phyloP scores from a whole-genome alignment of 2,888 invertebrate species.

The Aleiodes alternator region DNA sequence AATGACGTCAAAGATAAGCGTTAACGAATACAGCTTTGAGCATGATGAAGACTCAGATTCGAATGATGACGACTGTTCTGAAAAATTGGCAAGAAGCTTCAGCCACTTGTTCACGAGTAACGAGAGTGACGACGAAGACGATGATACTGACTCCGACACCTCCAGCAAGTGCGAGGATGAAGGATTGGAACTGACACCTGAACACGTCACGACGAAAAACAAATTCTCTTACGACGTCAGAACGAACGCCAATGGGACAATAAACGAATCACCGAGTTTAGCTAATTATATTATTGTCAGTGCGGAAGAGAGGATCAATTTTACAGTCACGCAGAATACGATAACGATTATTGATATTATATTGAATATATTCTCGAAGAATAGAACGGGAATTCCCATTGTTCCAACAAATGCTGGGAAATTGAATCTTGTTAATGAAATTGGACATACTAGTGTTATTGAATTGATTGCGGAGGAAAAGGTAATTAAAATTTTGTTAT shows the following conservation, averaged over 20 bases:
- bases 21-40: constrained; percentile 65
- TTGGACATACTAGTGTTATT: constrained; percentile 74
- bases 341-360: constrained; percentile 79
- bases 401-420: constrained; percentile 64
- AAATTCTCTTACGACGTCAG: constrained; percentile 49
- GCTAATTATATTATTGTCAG: constrained; percentile 84
- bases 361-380: constrained; percentile 74
- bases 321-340: constrained; percentile 82
- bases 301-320: constrained; percentile 81
- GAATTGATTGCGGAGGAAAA: constrained; percentile 67
- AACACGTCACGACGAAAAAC: constrained; percentile 63
- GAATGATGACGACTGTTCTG: constrained; percentile 83
- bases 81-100: constrained; percentile 84
- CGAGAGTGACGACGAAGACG: constrained; percentile 78
- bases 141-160: constrained; percentile 76
- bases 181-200: constrained; percentile 65
- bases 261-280: constrained; percentile 55
- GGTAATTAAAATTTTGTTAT: constrained; percentile 55
- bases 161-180: constrained; percentile 74
- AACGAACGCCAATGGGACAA: constrained; percentile 39
- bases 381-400: constrained; percentile 66
- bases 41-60: constrained; percentile 82
- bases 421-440: constrained; percentile 79
- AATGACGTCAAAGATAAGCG: constrained; percentile 62
- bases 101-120: constrained; percentile 85